A percentile compares a stretch with the other conserved stretches of the same genome.
Conservation (phyloP, 2,797 vertebrate species). For the Spinus olivaceus region DNA sequence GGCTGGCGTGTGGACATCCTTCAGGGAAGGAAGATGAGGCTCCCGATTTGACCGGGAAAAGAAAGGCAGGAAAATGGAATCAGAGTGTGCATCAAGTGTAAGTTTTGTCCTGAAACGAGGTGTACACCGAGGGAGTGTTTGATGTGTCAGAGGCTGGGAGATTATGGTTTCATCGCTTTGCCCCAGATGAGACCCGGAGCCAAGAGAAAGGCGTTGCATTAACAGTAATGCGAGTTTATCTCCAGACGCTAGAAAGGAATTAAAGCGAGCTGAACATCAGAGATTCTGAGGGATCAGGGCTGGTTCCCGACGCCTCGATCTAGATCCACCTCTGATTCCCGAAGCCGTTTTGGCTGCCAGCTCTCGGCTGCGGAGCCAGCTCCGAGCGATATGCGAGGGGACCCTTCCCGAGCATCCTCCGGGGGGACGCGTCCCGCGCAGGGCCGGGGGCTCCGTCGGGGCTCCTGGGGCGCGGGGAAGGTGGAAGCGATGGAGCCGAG, state of each 20-base stretch:
- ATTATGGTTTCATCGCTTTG: neutral
- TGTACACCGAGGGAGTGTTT: neutral
- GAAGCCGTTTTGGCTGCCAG: neutral
- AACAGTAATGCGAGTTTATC: neutral
- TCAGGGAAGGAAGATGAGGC: neutral
- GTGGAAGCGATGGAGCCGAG: neutral
- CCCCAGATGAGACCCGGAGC: neutral
- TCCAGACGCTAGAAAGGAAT: neutral
- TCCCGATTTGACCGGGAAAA: neutral
- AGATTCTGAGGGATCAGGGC: neutral
- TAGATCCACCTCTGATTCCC: neutral
- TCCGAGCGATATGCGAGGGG: accelerated
- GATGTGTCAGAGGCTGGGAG: neutral
- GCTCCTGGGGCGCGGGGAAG: neutral
- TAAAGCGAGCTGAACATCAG: neutral
- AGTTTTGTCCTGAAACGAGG: neutral
- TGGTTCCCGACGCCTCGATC: neutral
- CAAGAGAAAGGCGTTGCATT: neutral
- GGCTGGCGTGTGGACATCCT: neutral
- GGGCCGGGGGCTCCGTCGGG: neutral
- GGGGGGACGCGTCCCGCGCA: neutral
- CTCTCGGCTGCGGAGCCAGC: neutral
- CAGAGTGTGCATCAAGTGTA: neutral
- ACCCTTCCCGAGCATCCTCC: neutral
- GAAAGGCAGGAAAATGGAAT: neutral